Percentiles rank a stretch among this genome's conserved stretches.
phyloP scores from a whole-genome alignment of 2,888 invertebrate species.

The Drosophila ezoana region DNA sequence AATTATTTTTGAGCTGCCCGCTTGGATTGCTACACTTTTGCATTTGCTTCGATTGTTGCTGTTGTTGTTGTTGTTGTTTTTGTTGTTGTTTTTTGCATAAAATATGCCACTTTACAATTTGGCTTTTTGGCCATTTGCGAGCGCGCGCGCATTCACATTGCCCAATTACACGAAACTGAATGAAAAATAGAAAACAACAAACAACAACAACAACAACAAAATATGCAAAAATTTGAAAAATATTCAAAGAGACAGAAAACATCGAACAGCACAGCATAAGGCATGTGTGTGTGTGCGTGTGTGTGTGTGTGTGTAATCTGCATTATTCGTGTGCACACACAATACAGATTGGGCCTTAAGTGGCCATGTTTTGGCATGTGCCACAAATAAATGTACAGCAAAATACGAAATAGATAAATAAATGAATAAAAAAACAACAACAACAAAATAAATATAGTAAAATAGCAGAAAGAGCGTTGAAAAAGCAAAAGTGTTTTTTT shows the following conservation, averaged over 20 bases:
- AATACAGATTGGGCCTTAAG: conserved; percentile 55
- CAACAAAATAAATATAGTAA: conserved; percentile 25
- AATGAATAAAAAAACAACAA: conserved; percentile 8
- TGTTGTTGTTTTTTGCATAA: conserved; percentile 32
- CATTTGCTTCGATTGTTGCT: neutral
- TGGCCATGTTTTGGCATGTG: conserved; percentile 62
- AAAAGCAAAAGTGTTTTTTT: conserved; percentile 37
- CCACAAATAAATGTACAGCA: conserved; percentile 37
- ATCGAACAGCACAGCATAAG: conserved; percentile 1
- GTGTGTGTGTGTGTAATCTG: conserved; percentile 38
- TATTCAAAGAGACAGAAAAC: conserved; percentile 19
- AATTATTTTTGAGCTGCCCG: conserved; percentile 1
- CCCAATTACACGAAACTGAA: conserved; percentile 26
- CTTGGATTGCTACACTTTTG: conserved; percentile 26
- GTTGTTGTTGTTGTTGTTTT: conserved; percentile 4
- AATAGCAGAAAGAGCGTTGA: conserved; percentile 22
- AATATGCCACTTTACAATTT: conserved; percentile 33
- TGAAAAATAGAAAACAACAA: conserved; percentile 7
- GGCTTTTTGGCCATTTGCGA: conserved; percentile 25
- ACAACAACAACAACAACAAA: conserved; percentile 1
- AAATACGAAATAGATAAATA: conserved; percentile 8
- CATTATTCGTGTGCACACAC: conserved; percentile 53
- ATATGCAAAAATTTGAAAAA: conserved; percentile 20
- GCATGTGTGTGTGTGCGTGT: neutral
- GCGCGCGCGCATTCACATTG: conserved; percentile 27